Percentiles rank a stretch among this genome's conserved stretches.
Evolutionary conservation across 1,140 invertebrate species (phyloP).

Genomic region (Galleria mellonella): DNA sequence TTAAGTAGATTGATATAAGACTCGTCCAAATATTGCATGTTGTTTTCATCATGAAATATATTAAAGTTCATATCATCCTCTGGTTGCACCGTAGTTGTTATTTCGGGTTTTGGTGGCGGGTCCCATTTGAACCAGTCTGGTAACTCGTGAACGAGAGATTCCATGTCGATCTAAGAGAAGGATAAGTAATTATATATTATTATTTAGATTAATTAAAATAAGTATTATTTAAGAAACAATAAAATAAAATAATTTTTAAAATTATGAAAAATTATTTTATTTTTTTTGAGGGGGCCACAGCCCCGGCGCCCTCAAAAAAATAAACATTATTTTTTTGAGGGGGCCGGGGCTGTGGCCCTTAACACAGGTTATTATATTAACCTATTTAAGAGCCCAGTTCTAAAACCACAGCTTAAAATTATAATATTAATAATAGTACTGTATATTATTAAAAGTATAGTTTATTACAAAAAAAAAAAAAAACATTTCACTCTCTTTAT

Average conservation of each 20-base stretch:
- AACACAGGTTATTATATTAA: too few relatives aligned
- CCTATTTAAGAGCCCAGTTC: too few relatives aligned
- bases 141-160: slow-evolving; percentile 42
- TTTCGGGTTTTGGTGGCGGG: slow-evolving; percentile 46
- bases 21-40: slow-evolving; percentile 62
- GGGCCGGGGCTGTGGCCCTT: too few relatives aligned
- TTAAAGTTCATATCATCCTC: slow-evolving; percentile 55
- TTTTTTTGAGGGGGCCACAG: too few relatives aligned
- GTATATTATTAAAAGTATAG: too few relatives aligned
- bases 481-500: too few relatives aligned
- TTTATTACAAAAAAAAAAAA: too few relatives aligned
- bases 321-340: too few relatives aligned
- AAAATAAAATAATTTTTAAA: not conserved
- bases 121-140: slow-evolving; percentile 67
- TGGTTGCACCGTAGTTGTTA: slow-evolving; percentile 44
- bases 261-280: not conserved
- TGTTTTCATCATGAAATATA: slow-evolving; percentile 58
- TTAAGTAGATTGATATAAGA: slow-evolving; percentile 63
- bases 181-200: too few relatives aligned
- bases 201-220: not conserved
- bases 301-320: too few relatives aligned
- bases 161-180: slow-evolving; percentile 52
- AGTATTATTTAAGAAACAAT: not conserved
- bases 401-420: too few relatives aligned
- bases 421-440: too few relatives aligned